phyloP scores from a whole-genome alignment of 2,888 invertebrate genomes.

The Scaptomyza polygonia region DNA sequence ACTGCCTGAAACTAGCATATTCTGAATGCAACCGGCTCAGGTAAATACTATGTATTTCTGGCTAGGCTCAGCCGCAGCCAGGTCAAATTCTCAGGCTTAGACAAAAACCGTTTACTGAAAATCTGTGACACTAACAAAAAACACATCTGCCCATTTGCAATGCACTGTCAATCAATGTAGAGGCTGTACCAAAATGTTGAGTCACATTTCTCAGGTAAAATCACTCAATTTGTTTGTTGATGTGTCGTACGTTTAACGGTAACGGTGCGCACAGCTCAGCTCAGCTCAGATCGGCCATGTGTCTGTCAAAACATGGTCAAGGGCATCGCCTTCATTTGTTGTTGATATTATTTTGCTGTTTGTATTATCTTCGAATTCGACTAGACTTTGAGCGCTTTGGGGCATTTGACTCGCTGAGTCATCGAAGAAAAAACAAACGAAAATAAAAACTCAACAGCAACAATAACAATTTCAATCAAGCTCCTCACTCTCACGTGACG shows the following conservation, averaged over 20 bases:
- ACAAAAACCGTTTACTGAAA: too few species aligned
- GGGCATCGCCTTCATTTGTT: constrained; percentile 48
- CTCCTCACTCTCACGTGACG: constrained; percentile 57
- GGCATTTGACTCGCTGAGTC: constrained; percentile 55
- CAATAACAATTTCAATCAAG: constrained; percentile 31
- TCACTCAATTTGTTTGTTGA: constrained; percentile 6
- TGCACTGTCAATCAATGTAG: constrained; percentile 26
- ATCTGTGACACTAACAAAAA: neutral
- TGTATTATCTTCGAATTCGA: constrained; percentile 19
- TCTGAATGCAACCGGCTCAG: constrained; percentile 43
- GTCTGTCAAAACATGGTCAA: constrained; percentile 68
- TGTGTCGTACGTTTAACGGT: constrained; percentile 49
- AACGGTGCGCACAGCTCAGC: constrained; percentile 6
- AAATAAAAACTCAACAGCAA: constrained; percentile 15
- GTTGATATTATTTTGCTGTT: constrained; percentile 13
- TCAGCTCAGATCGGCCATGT: constrained; percentile 14
- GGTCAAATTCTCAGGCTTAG: constrained; percentile 24
- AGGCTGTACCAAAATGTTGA: constrained; percentile 5
- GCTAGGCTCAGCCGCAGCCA: constrained; percentile 24
- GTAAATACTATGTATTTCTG: constrained; percentile 29
- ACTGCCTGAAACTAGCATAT: constrained; percentile 45
- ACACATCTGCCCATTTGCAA: constrained; percentile 39
- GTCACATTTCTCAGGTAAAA: constrained; percentile 52
- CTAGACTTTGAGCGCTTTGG: constrained; percentile 37
- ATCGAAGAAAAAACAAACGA: constrained; percentile 14